Conservation (phyloP, 2,797 vertebrate genomes). For the Sebastes ruberrimus region DNA sequence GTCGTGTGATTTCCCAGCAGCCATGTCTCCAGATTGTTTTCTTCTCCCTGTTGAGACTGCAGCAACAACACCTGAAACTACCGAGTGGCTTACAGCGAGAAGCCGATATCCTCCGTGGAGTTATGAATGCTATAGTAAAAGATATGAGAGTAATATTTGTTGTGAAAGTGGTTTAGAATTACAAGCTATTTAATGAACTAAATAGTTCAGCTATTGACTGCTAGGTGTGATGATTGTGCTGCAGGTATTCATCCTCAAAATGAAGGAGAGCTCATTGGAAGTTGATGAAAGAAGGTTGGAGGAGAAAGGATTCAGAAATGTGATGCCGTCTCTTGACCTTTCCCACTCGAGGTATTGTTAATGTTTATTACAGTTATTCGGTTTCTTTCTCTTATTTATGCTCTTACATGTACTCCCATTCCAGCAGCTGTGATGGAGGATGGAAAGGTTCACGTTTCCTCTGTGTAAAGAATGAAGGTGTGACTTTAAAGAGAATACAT, state of each 20-base stretch:
- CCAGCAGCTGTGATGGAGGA: background rate
- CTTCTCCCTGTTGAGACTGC: background rate
- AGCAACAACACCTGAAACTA: background rate
- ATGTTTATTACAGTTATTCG: background rate
- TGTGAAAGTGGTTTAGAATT: background rate
- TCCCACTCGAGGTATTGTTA: background rate
- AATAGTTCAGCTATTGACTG: background rate
- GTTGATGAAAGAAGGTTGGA: background rate
- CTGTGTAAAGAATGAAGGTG: background rate
- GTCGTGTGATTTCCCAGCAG: background rate
- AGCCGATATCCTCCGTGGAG: background rate
- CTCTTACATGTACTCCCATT: fast-evolving
- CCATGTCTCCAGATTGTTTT: background rate
- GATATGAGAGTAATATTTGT: background rate
- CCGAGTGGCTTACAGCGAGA: background rate
- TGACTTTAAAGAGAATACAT: background rate
- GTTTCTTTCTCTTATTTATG: background rate
- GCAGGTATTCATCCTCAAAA: background rate
- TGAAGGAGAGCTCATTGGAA: background rate
- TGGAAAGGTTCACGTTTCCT: background rate
- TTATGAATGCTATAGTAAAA: background rate
- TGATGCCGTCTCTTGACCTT: background rate
- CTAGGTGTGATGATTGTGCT: background rate
- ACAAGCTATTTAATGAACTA: background rate
- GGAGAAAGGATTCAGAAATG: background rate